Base-by-base conservation (phyloP, 2,113 vertebrate species). In the Lophura nycthemera region DNA sequence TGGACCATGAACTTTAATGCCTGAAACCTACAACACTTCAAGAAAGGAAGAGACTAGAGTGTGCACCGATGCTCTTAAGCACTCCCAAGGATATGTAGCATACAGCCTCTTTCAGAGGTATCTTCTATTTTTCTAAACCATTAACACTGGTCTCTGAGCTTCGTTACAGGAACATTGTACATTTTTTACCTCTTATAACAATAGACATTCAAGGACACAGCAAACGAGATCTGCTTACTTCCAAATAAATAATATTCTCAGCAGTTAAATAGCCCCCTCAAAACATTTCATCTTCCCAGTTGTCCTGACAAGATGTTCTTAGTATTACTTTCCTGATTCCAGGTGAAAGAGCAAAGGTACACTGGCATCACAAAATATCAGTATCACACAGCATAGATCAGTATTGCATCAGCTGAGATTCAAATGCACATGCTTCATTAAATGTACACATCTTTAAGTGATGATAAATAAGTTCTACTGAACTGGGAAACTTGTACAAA, bases 111-210 rank as follows among this genome's bases (percentile, higher is more conserved):
- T 84, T 40, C n/a, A 76, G 18, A 57, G 4, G 1, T 67, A 71
- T 34, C 45, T 70, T 85, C 10, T 74, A 42, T 90, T 93, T 72
- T 17, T 34, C 72, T 70, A 70, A 72, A 32, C 40, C 65, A 79
- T 96, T 92, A 96, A 76, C 76, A 17, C 38, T 76, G 64, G 74
- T 79, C 34, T 87, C 32, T 65, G 60, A 72, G 20, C 47, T 70
- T 92, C 10, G 50, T 78, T 79, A 65, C 36, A 93, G 47, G 78
- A 70, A 18, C 19, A 69, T 5, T 1, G 38, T 36, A 64, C 29
- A 6, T 34, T 75, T 94, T 94, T 71, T 79, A 42, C 85, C 72
- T 96, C 94, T 79, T 81, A 54, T 74, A 48, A 81, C 71, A 89
- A 83, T 30, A 88, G 42, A 76, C 15, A 95, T 78, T 88, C 54